These are phyloP conservation scores for Busseola fusca DNA, from an alignment of 2,888 invertebrate genomes.

Conservation along the genomic window DNA sequence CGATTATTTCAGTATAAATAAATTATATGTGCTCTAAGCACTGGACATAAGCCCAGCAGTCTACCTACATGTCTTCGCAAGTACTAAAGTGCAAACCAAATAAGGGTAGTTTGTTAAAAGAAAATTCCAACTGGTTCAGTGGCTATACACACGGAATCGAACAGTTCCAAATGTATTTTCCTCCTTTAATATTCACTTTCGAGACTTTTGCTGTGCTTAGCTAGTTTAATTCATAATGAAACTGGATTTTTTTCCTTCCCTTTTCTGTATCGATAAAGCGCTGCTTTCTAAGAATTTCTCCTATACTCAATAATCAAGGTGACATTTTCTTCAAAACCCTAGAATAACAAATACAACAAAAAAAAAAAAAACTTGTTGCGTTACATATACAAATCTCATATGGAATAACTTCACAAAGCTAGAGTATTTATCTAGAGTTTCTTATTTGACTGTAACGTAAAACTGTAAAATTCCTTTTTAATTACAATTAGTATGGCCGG, in stretches of 20 bases:
- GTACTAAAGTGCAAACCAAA: constrained; percentile 14
- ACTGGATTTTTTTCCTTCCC: neutral
- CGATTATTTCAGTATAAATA: neutral
- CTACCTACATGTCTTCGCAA: constrained; percentile 10
- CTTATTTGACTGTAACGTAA: neutral
- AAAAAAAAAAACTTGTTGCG: neutral
- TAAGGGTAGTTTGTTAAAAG: constrained; percentile 19
- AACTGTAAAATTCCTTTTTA: too few species aligned
- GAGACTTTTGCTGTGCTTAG: neutral
- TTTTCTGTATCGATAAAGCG: neutral
- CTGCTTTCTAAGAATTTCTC: neutral
- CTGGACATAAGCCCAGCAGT: neutral
- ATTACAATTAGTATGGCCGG: too few species aligned
- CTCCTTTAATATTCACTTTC: constrained; percentile 30
- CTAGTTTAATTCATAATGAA: neutral
- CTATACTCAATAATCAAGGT: neutral
- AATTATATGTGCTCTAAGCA: neutral
- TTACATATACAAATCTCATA: neutral
- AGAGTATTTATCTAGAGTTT: neutral
- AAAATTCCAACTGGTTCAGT: constrained; percentile 19
- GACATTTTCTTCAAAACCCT: neutral
- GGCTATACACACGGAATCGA: constrained; percentile 28
- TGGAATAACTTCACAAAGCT: neutral
- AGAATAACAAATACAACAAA: neutral
- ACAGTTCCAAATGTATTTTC: constrained; percentile 15